Conservation (phyloP, 2,113 vertebrate species). For the Procapra przewalskii region DNA sequence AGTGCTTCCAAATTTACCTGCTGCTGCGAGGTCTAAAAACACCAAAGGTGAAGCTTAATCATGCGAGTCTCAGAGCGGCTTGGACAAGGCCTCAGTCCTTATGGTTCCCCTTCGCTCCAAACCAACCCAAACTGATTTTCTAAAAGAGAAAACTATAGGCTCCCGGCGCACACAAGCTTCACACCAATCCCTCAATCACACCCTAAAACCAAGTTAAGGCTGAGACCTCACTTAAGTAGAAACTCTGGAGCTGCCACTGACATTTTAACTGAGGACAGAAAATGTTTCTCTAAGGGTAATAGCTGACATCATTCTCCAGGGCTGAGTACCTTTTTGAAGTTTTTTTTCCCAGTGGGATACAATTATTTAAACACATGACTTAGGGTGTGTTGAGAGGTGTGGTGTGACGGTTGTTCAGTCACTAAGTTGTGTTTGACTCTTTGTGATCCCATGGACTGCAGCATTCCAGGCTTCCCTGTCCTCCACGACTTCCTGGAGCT, state of each 20-base stretch:
- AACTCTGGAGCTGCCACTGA: not conserved
- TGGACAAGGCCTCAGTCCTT: not conserved
- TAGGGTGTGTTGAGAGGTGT: not conserved
- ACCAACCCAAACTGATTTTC: not conserved
- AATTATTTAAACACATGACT: not conserved
- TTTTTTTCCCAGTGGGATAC: not conserved
- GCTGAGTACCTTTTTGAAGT: not conserved
- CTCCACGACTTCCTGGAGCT: not conserved
- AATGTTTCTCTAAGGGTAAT: not conserved
- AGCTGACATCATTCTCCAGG: not conserved
- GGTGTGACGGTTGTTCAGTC: not conserved
- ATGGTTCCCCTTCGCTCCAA: not conserved
- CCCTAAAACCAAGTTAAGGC: not conserved
- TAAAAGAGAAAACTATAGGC: not conserved
- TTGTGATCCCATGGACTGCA: not conserved
- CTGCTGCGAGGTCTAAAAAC: not conserved
- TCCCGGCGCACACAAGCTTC: not conserved
- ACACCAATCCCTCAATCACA: not conserved
- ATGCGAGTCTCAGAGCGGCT: not conserved
- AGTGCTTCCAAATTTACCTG: constrained; percentile 56
- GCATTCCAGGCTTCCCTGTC: not conserved
- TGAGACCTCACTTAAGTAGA: not conserved
- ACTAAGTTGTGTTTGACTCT: not conserved
- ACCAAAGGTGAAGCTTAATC: not conserved
- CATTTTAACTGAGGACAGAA: not conserved